A percentile compares a stretch with the other conserved stretches of the same genome.
Evolutionary conservation across 2,888 invertebrate species (phyloP).

Genomic region (Sinelater perroti): DNA sequence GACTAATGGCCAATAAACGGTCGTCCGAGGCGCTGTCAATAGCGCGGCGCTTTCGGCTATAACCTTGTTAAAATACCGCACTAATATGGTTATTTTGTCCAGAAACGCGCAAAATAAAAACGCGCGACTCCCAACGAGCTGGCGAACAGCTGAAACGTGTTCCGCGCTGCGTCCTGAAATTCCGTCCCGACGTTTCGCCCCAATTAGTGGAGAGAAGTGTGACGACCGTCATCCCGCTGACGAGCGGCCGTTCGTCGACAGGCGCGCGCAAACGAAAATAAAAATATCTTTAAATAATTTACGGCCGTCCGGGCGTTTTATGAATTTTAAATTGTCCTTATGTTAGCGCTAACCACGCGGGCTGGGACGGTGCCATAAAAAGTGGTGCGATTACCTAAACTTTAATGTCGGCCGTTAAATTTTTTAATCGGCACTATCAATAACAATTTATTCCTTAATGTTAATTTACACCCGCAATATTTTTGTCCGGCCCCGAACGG

Average conservation of each 20-base stretch:
- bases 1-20: constrained; percentile 40
- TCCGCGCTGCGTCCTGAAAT: constrained; percentile 8
- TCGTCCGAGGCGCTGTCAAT: constrained; percentile 36
- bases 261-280: constrained; percentile 30
- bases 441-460: constrained; percentile 25
- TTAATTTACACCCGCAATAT: constrained; percentile 34
- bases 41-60: constrained; percentile 37
- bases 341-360: constrained; percentile 31
- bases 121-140: not conserved
- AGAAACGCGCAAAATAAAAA: constrained; percentile 31
- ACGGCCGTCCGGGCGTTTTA: constrained; percentile 34
- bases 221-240: constrained; percentile 29
- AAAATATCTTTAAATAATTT: constrained; percentile 37
- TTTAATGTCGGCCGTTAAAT: constrained; percentile 35
- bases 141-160: constrained; percentile 19
- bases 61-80: constrained; percentile 39
- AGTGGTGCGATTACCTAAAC: constrained; percentile 34
- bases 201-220: constrained; percentile 35
- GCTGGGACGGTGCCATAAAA: constrained; percentile 37
- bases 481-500: constrained; percentile 28
- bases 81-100: constrained; percentile 32
- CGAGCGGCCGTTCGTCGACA: constrained; percentile 14
- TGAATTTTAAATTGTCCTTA: constrained; percentile 38
- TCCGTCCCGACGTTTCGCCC: constrained; percentile 20
- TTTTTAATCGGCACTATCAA: constrained; percentile 24